Conservation (phyloP, 1,140 invertebrate genomes). For the Trichonephila inaurata region DNA sequence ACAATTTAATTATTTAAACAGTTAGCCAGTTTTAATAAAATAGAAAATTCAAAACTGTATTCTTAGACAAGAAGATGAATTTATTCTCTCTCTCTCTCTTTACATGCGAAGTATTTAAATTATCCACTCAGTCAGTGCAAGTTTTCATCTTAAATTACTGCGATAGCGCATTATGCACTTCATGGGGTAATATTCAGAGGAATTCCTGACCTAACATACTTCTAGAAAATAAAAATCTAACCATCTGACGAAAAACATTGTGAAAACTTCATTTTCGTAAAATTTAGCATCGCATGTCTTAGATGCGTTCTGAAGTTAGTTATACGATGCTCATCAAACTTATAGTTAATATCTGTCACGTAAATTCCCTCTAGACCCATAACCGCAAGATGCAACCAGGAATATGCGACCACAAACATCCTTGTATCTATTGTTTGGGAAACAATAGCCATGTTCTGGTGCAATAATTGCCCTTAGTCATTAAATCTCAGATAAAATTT, state of each 20-base stretch:
- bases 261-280: background rate
- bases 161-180: background rate
- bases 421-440: background rate
- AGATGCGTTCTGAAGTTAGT: background rate
- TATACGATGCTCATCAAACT: background rate
- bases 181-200: background rate
- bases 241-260: background rate
- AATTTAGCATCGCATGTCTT: background rate
- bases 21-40: too few relatives aligned
- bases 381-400: background rate
- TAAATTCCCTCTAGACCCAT: background rate
- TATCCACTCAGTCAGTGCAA: background rate
- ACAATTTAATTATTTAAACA: too few relatives aligned
- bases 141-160: background rate
- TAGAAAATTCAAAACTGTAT: too few relatives aligned
- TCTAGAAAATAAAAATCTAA: background rate
- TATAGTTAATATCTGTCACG: background rate
- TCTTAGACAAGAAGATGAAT: too few relatives aligned
- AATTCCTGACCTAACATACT: background rate
- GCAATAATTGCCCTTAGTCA: conserved; percentile 17
- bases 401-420: background rate
- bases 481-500: background rate
- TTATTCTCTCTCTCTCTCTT: background rate
- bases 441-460: background rate
- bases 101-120: background rate